Base-by-base conservation (phyloP, 2,113 vertebrate genomes). In the Meriones unguiculatus region DNA sequence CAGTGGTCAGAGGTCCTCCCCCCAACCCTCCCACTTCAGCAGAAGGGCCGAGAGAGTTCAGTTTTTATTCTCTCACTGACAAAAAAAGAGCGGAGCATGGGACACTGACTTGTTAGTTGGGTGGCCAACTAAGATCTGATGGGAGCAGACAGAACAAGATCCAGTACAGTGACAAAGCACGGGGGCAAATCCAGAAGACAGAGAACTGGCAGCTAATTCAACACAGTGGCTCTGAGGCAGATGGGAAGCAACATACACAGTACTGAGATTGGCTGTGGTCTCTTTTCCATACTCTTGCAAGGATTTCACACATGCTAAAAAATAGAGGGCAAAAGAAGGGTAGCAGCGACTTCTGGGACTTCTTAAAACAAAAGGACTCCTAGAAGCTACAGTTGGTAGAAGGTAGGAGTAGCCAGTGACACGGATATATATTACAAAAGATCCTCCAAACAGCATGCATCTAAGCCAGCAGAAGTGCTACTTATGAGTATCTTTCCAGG, bases 241-340 rank as follows among this genome's bases (percentile, higher is more conserved):
- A 90, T 7, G 57, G 93, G 93, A 97, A 97, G 94, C 95, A 84
- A 97, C 65, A 96, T 11, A 96, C 77, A 97, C 69, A 89, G 95
- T 95, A 94, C 97, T 95, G 95, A 98, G 96, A 98, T 93, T 97
- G 96, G 96, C 95, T 97, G 95, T 72, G 87, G 95, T 73, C 89
- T 95, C 91, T 95, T 95, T 77, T 91, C 86, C 67, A 87, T 38
- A n/a, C 52, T 65, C 87, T 46, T 92, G 57, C 15, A 65, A 82
- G 86, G 73, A 80, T 75, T 92, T 90, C 92, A 96, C 54, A 97
- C 95, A 97, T 97, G 93, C 96, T 57, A 97, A 70, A 46, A 85
- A 94, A 93, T 11, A 89, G 85, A 95, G 91, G 81, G 62, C 46
- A 97, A 64, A 35, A 94, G 4, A 91, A 81, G 84, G 18, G 24